Conservation (phyloP, 1,140 invertebrate species). For the Druon quercuslanigerum region DNA sequence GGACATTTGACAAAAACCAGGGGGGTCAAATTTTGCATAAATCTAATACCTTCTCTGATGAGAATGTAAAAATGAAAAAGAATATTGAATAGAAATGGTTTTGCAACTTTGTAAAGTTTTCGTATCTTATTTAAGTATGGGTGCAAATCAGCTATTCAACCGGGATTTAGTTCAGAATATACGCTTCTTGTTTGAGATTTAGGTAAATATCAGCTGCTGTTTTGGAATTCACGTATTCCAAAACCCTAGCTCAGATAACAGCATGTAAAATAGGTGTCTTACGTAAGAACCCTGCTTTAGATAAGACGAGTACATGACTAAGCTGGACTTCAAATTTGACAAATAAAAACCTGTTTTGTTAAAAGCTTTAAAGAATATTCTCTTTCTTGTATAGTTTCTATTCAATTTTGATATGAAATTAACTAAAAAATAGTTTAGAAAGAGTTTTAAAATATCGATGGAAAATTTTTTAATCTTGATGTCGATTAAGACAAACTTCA, state of each 20-base stretch:
- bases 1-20: no score
- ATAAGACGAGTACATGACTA: neutral
- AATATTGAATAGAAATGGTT: no score
- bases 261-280: slow-evolving; percentile 1
- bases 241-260: neutral
- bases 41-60: no score
- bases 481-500: no score
- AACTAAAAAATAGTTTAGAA: no score
- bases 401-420: no score
- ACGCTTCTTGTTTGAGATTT: neutral
- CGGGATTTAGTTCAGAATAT: neutral
- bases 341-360: neutral
- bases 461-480: no score
- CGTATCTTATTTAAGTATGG: neutral
- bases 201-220: neutral
- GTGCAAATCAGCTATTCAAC: neutral
- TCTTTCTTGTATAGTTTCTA: neutral
- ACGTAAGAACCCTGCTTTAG: slow-evolving; percentile 5
- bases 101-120: no score
- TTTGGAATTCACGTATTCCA: neutral
- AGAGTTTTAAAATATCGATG: no score
- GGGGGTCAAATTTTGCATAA: no score
- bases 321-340: neutral
- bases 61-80: no score
- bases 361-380: neutral